These are phyloP conservation scores for Enoplolaimus lenunculus DNA, from an alignment of 2,888 invertebrate genomes.

Conservation along the genomic window DNA sequence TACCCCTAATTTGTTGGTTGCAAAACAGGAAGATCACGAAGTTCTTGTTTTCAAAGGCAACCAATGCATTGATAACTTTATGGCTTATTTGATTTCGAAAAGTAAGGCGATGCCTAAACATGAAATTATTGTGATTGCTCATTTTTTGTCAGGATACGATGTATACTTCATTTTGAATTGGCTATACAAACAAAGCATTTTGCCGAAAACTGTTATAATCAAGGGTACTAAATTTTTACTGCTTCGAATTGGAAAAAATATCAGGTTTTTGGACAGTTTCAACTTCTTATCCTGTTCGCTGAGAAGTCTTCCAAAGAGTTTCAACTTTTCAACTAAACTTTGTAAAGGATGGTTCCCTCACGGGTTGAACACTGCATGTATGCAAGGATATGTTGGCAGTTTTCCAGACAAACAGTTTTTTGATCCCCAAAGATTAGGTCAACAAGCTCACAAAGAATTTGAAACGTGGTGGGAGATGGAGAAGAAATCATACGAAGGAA, in stretches of 20 bases:
- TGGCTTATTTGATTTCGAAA: constrained; percentile 1
- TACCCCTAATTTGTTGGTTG: constrained; percentile 8
- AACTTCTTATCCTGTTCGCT: too few species aligned
- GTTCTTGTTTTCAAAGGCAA: background rate
- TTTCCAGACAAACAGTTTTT: background rate
- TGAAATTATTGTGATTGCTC: background rate
- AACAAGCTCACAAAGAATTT: background rate
- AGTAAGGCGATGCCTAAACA: background rate
- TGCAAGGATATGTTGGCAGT: background rate
- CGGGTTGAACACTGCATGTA: background rate
- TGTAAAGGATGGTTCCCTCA: too few species aligned
- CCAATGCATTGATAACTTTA: background rate
- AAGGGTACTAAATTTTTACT: background rate
- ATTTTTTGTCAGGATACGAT: too few species aligned
- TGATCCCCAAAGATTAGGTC: background rate
- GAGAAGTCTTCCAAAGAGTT: too few species aligned
- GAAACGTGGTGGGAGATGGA: background rate
- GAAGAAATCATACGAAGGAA: background rate
- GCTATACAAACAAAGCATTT: too few species aligned
- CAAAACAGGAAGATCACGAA: background rate
- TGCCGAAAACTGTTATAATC: background rate
- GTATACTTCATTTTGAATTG: too few species aligned
- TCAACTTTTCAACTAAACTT: too few species aligned
- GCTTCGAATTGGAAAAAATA: background rate
- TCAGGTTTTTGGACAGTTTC: too few species aligned